These are phyloP conservation scores for Mormyrops boulengeri DNA, from an alignment of 2,797 vertebrate genomes.

Conservation along the genomic window DNA sequence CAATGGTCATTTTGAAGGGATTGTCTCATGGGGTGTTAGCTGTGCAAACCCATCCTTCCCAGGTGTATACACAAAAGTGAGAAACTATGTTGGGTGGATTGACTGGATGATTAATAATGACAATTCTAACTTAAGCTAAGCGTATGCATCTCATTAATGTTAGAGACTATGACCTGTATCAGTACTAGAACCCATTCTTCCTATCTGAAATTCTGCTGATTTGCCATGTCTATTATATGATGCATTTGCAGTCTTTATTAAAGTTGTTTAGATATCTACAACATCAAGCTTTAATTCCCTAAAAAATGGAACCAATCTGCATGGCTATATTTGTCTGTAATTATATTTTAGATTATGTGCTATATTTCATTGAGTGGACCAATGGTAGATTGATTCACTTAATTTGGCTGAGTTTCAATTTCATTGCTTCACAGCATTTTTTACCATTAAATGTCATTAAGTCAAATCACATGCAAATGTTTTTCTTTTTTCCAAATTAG, in stretches of 20 bases:
- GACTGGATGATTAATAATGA: slow-evolving; percentile 39
- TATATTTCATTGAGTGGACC: not conserved
- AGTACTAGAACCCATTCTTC: not conserved
- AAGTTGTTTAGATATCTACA: not conserved
- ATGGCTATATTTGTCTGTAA: not conserved
- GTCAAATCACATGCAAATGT: not conserved
- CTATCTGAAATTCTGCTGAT: not conserved
- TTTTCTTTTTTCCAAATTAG: not conserved
- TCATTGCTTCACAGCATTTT: not conserved
- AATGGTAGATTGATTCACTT: not conserved
- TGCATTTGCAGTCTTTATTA: not conserved
- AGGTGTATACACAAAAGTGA: slow-evolving; percentile 66
- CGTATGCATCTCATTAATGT: not conserved
- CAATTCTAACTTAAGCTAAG: slow-evolving; percentile 26
- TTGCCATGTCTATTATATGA: not conserved
- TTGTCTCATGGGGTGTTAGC: slow-evolving; percentile 70
- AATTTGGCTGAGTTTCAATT: not conserved
- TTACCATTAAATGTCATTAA: not conserved
- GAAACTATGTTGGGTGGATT: slow-evolving; percentile 63
- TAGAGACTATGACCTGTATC: not conserved
- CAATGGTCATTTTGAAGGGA: slow-evolving; percentile 58
- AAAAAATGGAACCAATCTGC: not conserved
- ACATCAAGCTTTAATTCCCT: not conserved
- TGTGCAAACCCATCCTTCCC: slow-evolving; percentile 62
- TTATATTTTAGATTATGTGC: not conserved